Evolutionary conservation across 2,113 vertebrate genomes (phyloP), one percentile per base, ranked within the genome.

Genomic region (Spheniscus mendiculus): DNA sequence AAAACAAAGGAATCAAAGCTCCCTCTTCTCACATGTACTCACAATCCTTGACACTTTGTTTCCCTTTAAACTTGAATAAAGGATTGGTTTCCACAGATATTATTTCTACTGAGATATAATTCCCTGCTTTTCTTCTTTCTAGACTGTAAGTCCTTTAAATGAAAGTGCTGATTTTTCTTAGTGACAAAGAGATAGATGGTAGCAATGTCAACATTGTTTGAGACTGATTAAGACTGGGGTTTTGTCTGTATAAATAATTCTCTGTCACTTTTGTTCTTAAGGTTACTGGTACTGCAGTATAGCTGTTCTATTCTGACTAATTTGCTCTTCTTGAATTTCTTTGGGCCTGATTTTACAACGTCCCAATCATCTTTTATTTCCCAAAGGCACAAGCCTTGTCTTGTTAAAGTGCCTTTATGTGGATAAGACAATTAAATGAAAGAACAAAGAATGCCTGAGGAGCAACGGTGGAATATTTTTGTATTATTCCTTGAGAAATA

Each of bases 231-330:
- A 96, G 94, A 95, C 71, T 87, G 40, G 89, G 53, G 74, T 63
- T 96, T 97, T 96, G 94, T 96, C 63, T 90, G 79, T 86, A 90
- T 93, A 93, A 96, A 96, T 91, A 97, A 97, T 94, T 93, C 95
- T 88, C 89, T 97, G 93, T 97, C 81, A 86, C 74, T 97, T 94
- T 94, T 91, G 82, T 97, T 94, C 91, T 94, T 90, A 91, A 96
- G 87, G 91, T 73, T 86, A 92, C 93, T 97, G 96, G 95, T 88
- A 97, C 95, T 91, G 87, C 91, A 90, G 10, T 63, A 58, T 83
- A 81, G 30, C 59, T 90, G 71, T 83, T 95, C 74, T 83, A 40
- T 78, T 95, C 87, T 83, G 84, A 79, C 29, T 71, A 47, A 67
- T 95, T 70, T 50, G 21, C 50, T 96, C 38, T 66, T 87, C 49